Evolutionary conservation across 1,140 invertebrate species (phyloP).

Genomic region (Drosophila rhopaloa): DNA sequence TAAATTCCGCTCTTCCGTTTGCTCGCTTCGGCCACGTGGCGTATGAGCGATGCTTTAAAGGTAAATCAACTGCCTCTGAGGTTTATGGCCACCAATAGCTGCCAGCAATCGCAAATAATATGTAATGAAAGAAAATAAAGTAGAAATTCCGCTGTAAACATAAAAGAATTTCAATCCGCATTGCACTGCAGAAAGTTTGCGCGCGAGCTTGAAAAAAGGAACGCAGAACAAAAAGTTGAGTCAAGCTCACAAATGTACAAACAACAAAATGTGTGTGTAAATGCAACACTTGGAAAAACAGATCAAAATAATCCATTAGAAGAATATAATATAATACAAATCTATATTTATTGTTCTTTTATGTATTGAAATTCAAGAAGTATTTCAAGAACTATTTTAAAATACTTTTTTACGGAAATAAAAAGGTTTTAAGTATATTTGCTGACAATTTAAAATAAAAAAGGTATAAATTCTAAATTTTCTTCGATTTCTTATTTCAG

Average conservation of each 20-base stretch:
- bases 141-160: conserved; percentile 72
- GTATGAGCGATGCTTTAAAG: conserved; percentile 57
- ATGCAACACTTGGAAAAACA: conserved; percentile 8
- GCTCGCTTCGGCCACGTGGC: conserved; percentile 26
- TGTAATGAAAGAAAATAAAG: conserved; percentile 47
- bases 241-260: conserved; percentile 22
- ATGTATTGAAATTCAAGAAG: too few species aligned
- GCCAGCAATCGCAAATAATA: conserved; percentile 38
- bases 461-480: background rate
- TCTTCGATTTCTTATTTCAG: background rate
- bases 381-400: too few species aligned
- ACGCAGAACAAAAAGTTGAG: conserved; percentile 39
- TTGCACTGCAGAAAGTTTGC: conserved; percentile 68
- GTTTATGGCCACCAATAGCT: conserved; percentile 39
- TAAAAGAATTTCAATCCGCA: conserved; percentile 81
- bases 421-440: too few species aligned
- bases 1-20: conserved; percentile 37
- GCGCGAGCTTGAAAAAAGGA: conserved; percentile 7
- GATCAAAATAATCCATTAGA: background rate
- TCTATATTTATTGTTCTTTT: too few species aligned
- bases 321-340: too few species aligned
- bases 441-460: background rate
- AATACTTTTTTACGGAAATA: too few species aligned
- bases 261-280: conserved; percentile 21
- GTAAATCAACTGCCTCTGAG: conserved; percentile 35